Conservation (phyloP, 2,797 vertebrate genomes). For the Fundulus diaphanus region DNA sequence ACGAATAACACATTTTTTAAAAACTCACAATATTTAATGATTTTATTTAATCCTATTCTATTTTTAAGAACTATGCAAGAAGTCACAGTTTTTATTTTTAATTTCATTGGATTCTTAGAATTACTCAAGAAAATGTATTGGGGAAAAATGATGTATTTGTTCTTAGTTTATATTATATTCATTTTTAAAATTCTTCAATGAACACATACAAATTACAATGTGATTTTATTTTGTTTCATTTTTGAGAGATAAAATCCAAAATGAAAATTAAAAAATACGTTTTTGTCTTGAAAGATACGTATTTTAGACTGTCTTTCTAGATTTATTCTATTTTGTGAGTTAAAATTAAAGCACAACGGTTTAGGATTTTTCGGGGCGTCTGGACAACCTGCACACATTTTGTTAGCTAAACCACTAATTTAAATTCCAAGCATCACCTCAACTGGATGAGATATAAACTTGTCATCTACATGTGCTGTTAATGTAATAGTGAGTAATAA, state of each 20-base stretch:
- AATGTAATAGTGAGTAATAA: no score
- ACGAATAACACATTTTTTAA: not conserved
- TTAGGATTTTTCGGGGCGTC: not conserved
- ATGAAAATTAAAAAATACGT: no score
- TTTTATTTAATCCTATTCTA: not conserved
- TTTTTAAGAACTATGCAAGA: not conserved
- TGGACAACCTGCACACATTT: not conserved
- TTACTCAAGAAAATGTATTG: not conserved
- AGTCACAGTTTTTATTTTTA: not conserved
- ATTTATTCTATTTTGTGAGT: not conserved
- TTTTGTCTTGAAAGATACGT: no score
- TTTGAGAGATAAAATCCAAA: no score
- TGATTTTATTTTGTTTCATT: not conserved
- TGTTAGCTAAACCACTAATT: not conserved
- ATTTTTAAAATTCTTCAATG: not conserved
- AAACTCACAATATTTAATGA: not conserved
- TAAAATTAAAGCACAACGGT: no score
- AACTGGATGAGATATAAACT: not conserved
- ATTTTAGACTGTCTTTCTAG: not conserved
- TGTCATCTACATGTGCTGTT: not conserved
- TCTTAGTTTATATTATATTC: not conserved
- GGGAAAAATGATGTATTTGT: not conserved
- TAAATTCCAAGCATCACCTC: not conserved
- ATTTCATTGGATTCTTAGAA: not conserved
- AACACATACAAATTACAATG: not conserved